phyloP scores from a whole-genome alignment of 2,113 vertebrate species.

The Misgurnus mizolepis region DNA sequence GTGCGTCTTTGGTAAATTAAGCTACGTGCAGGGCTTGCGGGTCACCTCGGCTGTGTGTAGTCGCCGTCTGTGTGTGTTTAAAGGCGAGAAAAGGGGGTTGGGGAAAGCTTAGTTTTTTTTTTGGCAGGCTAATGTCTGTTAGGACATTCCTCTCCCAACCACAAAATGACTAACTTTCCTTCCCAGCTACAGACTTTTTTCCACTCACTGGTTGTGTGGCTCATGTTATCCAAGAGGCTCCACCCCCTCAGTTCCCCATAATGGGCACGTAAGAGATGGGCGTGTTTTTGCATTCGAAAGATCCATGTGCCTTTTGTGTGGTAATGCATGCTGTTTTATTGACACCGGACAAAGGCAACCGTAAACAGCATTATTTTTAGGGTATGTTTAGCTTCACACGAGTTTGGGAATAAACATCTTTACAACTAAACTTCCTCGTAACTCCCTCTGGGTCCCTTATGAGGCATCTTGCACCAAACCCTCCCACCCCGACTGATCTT shows the following conservation, averaged over 20 bases:
- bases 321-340: background rate
- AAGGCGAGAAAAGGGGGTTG: conserved; percentile 7
- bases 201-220: conserved; percentile 46
- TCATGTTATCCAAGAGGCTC: conserved; percentile 50
- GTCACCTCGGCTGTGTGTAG: background rate
- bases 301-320: background rate
- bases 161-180: conserved; percentile 55
- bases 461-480: conserved; percentile 3
- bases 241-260: background rate
- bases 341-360: no score
- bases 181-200: conserved; percentile 20
- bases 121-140: conserved; percentile 49
- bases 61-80: conserved; percentile 29
- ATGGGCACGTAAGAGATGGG: background rate
- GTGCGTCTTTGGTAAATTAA: conserved; percentile 10
- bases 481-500: background rate
- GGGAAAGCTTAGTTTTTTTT: background rate
- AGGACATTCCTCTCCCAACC: conserved; percentile 64
- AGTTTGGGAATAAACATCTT: background rate
- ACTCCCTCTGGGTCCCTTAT: background rate
- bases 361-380: background rate
- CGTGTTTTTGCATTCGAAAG: no score
- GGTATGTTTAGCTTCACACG: background rate
- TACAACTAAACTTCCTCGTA: background rate
- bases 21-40: conserved; percentile 5